Percentiles rank a stretch among this genome's conserved stretches.
Evolutionary conservation across 2,113 vertebrate species (phyloP).

Genomic region (Vicugna pacos): DNA sequence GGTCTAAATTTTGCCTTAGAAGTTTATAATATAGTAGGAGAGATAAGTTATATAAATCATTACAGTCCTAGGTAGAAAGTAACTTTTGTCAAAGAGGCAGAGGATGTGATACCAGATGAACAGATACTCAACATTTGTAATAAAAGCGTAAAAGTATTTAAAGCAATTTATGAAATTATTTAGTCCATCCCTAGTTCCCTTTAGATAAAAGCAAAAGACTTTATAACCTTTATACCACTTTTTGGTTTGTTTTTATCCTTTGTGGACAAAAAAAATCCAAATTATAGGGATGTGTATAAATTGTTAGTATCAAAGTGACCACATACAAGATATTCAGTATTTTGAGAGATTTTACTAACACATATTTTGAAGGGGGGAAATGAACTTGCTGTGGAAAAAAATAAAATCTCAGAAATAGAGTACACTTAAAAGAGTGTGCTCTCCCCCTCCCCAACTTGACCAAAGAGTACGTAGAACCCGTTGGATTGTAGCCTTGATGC

Average conservation of each 20-base stretch:
- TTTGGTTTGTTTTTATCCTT: conserved; percentile 25
- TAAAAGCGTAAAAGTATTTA: conserved; percentile 52
- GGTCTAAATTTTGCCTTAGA: conserved; percentile 33
- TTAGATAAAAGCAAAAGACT: conserved; percentile 45
- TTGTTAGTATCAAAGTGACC: conserved; percentile 25
- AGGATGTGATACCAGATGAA: neutral
- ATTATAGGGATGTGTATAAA: neutral
- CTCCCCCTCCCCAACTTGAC: too few species aligned
- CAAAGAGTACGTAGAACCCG: conserved; percentile 26
- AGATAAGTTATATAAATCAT: conserved; percentile 45
- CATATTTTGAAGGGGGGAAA: conserved; percentile 33
- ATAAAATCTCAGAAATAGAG: neutral
- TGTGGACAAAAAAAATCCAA: neutral
- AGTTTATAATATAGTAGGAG: conserved; percentile 34
- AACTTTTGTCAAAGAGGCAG: conserved; percentile 31
- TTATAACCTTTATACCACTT: neutral
- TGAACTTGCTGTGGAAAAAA: conserved; percentile 51
- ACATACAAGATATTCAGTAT: conserved; percentile 23
- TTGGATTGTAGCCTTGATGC: neutral
- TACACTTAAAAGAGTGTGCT: neutral
- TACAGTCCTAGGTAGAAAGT: conserved; percentile 22
- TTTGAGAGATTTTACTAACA: conserved; percentile 51
- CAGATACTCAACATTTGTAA: neutral
- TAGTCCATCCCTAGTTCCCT: conserved; percentile 4
- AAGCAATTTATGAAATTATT: conserved; percentile 38